These are phyloP conservation scores for Dromas ardeola DNA, from an alignment of 2,113 vertebrate species.

Conservation along the genomic window DNA sequence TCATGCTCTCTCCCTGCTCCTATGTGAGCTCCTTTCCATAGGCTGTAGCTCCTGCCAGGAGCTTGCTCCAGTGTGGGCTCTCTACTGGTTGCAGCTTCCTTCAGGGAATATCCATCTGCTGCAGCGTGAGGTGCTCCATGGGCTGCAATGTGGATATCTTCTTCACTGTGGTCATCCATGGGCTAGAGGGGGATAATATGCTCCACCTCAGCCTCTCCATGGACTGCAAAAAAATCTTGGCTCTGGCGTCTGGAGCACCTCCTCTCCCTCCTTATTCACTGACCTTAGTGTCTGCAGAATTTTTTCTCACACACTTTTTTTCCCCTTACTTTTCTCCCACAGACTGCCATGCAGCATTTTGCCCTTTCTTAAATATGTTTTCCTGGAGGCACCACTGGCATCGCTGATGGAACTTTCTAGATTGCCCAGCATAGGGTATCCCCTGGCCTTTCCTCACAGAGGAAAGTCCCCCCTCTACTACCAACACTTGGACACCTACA, in stretches of 20 bases:
- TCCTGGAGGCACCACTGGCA: background rate
- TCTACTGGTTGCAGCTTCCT: background rate
- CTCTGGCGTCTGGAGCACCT: background rate
- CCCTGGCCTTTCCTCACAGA: background rate
- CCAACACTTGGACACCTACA: background rate
- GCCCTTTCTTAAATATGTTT: background rate
- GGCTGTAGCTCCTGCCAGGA: background rate
- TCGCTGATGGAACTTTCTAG: background rate
- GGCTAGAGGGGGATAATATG: background rate
- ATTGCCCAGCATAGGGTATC: background rate
- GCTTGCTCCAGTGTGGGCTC: background rate
- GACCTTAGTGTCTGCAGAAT: background rate
- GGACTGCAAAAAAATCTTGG: background rate
- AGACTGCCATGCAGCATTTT: background rate
- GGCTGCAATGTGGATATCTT: background rate
- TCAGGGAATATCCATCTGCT: background rate
- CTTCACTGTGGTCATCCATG: background rate
- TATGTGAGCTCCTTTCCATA: background rate
- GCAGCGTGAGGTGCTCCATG: fast-evolving
- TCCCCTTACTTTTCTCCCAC: background rate
- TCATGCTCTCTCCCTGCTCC: background rate
- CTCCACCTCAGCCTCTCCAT: background rate
- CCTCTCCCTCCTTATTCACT: background rate
- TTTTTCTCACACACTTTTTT: background rate
- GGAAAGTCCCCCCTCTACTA: fast-evolving